Percentiles rank a stretch among this genome's conserved stretches.
Evolutionary conservation across 1,140 invertebrate species (phyloP).

Genomic region (Leptoteleia sp.): DNA sequence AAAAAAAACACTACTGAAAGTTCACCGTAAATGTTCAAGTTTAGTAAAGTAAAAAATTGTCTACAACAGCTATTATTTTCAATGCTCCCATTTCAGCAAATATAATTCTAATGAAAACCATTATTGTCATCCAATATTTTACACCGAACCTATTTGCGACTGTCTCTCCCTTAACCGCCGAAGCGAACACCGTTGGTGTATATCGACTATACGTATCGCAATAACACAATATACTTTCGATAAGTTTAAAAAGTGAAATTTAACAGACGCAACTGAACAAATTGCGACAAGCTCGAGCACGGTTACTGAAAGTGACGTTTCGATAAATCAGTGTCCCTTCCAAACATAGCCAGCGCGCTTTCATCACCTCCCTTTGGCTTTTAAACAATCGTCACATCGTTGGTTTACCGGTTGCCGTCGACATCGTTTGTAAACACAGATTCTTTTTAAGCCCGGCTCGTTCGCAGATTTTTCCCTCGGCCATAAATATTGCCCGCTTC

Average conservation of each 20-base stretch:
- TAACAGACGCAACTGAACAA: not conserved
- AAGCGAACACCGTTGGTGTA: too few relatives aligned
- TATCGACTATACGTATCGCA: too few relatives aligned
- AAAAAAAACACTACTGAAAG: too few relatives aligned
- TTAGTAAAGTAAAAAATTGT: too few relatives aligned
- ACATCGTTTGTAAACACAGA: slow-evolving; percentile 38
- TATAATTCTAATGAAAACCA: too few relatives aligned
- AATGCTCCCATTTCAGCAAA: too few relatives aligned
- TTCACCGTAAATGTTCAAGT: too few relatives aligned
- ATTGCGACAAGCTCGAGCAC: slow-evolving; percentile 6
- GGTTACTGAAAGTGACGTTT: slow-evolving; percentile 26
- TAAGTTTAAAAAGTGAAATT: not conserved
- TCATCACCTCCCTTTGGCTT: slow-evolving; percentile 13
- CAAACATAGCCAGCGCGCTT: slow-evolving; percentile 22
- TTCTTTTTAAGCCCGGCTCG: slow-evolving; percentile 15
- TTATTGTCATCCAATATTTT: too few relatives aligned
- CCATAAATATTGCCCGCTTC: slow-evolving; percentile 32
- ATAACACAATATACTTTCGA: too few relatives aligned
- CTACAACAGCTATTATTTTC: too few relatives aligned
- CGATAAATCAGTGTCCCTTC: slow-evolving; percentile 47
- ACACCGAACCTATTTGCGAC: too few relatives aligned
- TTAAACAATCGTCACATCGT: slow-evolving; percentile 37
- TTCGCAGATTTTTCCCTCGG: slow-evolving; percentile 18
- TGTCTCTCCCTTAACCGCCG: too few relatives aligned
- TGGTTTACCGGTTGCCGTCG: slow-evolving; percentile 25